Conservation (phyloP, 2,797 vertebrate species). For the Champsocephalus gunnari region DNA sequence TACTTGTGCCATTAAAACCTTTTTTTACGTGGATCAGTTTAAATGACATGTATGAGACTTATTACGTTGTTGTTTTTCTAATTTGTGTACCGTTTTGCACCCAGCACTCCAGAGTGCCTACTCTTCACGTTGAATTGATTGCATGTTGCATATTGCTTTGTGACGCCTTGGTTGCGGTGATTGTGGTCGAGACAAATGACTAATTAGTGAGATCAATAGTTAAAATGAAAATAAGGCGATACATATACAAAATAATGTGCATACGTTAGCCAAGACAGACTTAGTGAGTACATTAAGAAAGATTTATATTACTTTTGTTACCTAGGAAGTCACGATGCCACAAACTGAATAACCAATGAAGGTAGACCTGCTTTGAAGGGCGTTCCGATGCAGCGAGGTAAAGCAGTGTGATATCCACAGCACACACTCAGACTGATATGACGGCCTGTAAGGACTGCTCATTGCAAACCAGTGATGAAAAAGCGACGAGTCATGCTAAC, state of each 20-base stretch:
- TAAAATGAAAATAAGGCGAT: neutral
- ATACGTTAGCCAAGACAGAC: neutral
- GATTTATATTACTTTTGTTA: no score
- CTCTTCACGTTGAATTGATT: neutral
- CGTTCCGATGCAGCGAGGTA: no score
- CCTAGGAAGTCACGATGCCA: no score
- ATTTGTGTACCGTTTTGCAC: conserved; percentile 11
- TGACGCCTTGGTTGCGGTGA: neutral
- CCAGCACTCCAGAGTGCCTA: conserved; percentile 21
- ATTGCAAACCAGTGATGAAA: neutral
- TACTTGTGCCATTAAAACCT: conserved; percentile 19
- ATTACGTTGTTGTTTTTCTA: conserved; percentile 12
- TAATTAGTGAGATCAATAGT: neutral
- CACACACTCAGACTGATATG: no score
- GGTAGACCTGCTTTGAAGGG: no score
- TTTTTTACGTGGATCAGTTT: conserved; percentile 9
- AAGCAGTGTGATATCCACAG: no score
- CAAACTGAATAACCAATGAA: no score
- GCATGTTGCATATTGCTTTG: neutral
- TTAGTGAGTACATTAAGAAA: neutral
- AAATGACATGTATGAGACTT: conserved; percentile 1
- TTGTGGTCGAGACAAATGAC: neutral
- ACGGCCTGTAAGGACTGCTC: neutral
- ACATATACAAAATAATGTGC: neutral
- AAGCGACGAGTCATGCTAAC: neutral